Conservation (phyloP, 2,888 invertebrate species). For the Ommatoiulus sabulosus region DNA sequence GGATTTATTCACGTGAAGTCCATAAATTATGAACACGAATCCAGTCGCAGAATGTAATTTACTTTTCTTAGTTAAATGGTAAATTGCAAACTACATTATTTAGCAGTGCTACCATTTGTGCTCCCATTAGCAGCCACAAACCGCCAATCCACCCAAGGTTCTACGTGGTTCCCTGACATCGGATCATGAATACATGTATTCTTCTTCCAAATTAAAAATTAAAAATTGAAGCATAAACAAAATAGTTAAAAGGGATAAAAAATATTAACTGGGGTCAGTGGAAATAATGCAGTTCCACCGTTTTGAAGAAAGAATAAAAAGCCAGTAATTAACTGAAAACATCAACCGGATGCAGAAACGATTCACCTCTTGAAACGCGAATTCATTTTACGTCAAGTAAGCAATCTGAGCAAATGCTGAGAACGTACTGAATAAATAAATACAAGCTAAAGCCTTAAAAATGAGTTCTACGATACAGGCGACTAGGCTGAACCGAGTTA, state of each 20-base stretch:
- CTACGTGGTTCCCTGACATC: neutral
- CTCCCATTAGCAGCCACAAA: slow-evolving; percentile 3
- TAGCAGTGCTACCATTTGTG: slow-evolving; percentile 23
- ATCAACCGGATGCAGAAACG: neutral
- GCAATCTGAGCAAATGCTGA: neutral
- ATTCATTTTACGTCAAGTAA: neutral
- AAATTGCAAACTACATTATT: neutral
- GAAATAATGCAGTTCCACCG: neutral
- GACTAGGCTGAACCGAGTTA: neutral
- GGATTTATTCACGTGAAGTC: neutral
- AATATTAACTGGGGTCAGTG: neutral
- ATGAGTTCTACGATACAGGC: neutral
- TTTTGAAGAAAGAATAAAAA: neutral
- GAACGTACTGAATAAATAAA: slow-evolving; percentile 13
- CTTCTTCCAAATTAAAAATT: neutral
- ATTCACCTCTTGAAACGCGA: neutral
- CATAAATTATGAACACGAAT: neutral
- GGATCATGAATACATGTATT: neutral
- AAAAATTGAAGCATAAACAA: neutral
- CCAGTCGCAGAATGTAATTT: neutral
- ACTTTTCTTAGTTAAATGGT: neutral
- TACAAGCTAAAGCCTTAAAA: neutral
- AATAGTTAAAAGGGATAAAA: neutral
- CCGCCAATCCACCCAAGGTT: neutral
- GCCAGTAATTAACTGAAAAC: neutral